phyloP scores from a whole-genome alignment of 1,140 invertebrate species.

The Brachionus koreanus region DNA sequence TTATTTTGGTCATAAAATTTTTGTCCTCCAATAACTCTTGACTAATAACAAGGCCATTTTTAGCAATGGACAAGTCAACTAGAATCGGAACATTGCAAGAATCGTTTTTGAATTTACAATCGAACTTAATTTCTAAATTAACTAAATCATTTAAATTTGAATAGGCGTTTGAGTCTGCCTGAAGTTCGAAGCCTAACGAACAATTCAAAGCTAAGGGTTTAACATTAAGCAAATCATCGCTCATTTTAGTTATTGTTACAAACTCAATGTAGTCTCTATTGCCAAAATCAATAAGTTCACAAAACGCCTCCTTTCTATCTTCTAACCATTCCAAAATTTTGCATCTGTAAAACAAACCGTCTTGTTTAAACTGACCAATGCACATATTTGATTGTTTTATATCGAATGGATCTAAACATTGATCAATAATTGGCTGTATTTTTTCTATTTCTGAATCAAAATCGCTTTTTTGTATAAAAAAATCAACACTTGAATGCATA shows the following conservation, averaged over 20 bases:
- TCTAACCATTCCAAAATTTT: background rate
- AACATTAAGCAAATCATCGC: background rate
- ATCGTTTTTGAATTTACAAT: background rate
- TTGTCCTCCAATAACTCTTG: background rate
- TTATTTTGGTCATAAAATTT: background rate
- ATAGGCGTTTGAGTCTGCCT: background rate
- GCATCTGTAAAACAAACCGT: conserved; percentile 12
- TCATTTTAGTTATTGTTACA: conserved; percentile 27
- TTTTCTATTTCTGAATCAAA: conserved; percentile 23
- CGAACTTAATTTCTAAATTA: conserved; percentile 8
- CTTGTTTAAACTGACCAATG: conserved; percentile 16
- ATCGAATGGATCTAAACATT: conserved; percentile 10
- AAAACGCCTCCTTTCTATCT: conserved; percentile 1
- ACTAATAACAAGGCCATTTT: background rate
- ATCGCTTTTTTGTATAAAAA: conserved; percentile 19
- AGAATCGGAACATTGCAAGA: background rate
- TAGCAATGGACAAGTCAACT: background rate
- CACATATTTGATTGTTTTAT: background rate
- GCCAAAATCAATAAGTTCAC: conserved; percentile 16
- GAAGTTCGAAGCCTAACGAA: background rate
- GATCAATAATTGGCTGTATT: background rate
- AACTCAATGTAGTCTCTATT: conserved; percentile 11
- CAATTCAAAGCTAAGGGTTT: conserved; percentile 4
- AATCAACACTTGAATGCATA: background rate
- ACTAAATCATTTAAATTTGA: background rate